Evolutionary conservation across 2,888 invertebrate genomes (phyloP).

Genomic region (Tolmerus cingulatus): DNA sequence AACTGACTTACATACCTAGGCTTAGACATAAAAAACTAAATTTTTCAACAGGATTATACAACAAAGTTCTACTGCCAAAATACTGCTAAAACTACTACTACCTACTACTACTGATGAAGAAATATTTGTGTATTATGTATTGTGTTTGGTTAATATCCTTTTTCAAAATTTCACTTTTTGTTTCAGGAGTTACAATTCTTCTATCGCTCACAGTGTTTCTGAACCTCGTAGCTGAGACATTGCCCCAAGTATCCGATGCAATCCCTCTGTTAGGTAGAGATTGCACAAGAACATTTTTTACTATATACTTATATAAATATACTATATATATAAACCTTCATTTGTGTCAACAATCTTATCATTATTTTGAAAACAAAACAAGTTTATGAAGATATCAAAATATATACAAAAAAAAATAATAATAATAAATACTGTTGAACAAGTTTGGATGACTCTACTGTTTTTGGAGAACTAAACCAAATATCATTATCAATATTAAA

Average conservation of each 20-base stretch:
- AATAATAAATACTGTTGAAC: slow-evolving; percentile 26
- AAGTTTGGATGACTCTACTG: slow-evolving; percentile 39
- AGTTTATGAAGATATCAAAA: background rate
- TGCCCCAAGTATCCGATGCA: slow-evolving; percentile 99
- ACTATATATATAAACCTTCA: slow-evolving; percentile 30
- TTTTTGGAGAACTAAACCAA: slow-evolving; percentile 39
- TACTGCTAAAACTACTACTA: slow-evolving; percentile 1
- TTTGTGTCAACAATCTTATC: slow-evolving; percentile 39
- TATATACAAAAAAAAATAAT: slow-evolving; percentile 28
- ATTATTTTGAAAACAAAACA: slow-evolving; percentile 23
- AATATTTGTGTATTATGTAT: slow-evolving; percentile 28
- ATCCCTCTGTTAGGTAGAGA: slow-evolving; percentile 98
- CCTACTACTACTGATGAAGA: slow-evolving; percentile 20
- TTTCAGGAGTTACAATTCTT: slow-evolving; percentile 98
- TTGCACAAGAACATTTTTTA: slow-evolving; percentile 57
- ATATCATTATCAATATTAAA: slow-evolving; percentile 31
- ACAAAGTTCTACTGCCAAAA: background rate
- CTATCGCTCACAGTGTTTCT: slow-evolving; percentile 99
- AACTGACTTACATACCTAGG: background rate
- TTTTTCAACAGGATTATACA: background rate
- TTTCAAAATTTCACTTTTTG: slow-evolving; percentile 54
- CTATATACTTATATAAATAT: slow-evolving; percentile 34
- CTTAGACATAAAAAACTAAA: slow-evolving; percentile 4
- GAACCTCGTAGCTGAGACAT: slow-evolving; percentile 99
- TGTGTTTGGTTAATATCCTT: background rate